Conservation (phyloP, 2,797 vertebrate genomes). For the Threskiornis aethiopicus region DNA sequence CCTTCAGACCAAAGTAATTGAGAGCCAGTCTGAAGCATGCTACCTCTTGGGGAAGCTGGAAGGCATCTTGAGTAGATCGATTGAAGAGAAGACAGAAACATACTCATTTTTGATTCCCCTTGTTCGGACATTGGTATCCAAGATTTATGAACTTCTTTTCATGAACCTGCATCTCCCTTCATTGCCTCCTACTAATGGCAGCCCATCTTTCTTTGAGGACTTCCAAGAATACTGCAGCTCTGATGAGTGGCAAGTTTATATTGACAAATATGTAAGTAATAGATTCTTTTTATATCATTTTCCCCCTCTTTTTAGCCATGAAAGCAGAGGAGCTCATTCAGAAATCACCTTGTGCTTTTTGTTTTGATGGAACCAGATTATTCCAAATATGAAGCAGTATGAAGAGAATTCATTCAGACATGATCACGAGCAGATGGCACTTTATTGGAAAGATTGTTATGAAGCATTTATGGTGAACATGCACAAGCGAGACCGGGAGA, state of each 20-base stretch:
- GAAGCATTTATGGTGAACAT: conserved; percentile 94
- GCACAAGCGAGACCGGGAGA: conserved; percentile 90
- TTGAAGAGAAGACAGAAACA: conserved; percentile 85
- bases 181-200: conserved; percentile 92
- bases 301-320: neutral
- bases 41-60: conserved; percentile 93
- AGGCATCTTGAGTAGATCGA: conserved; percentile 86
- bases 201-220: conserved; percentile 96
- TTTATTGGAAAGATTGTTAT: conserved; percentile 95
- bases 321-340: neutral
- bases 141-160: conserved; percentile 93
- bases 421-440: conserved; percentile 89
- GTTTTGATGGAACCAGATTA: conserved; percentile 80
- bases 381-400: conserved; percentile 98
- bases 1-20: conserved; percentile 92
- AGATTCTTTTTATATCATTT: neutral
- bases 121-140: conserved; percentile 90
- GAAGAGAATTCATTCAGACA: conserved; percentile 91
- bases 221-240: conserved; percentile 93
- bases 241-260: conserved; percentile 93
- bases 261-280: conserved; percentile 93
- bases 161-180: conserved; percentile 95
- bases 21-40: conserved; percentile 93
- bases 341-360: neutral
- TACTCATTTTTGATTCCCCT: conserved; percentile 94